Conservation (phyloP, 2,797 vertebrate genomes). For the Aulostomus chinensis region DNA sequence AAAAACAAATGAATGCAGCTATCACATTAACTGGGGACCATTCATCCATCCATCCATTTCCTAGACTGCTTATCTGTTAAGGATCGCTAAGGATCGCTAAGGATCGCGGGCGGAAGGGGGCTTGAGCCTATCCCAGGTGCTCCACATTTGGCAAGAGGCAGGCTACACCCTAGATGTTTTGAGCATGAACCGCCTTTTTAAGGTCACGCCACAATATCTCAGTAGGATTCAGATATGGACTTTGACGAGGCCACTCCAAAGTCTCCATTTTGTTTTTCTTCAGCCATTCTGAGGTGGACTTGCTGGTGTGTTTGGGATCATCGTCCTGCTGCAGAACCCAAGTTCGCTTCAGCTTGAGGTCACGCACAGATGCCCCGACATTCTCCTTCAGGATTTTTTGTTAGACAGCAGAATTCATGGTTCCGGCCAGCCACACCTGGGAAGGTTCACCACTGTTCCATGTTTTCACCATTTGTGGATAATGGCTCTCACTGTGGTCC, state of each 20-base stretch:
- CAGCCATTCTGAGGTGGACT: not conserved
- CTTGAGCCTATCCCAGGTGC: too few species aligned
- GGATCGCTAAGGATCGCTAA: too few species aligned
- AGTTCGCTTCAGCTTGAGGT: not conserved
- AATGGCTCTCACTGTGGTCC: not conserved
- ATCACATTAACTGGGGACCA: too few species aligned
- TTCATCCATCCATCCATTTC: too few species aligned
- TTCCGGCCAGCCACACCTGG: not conserved
- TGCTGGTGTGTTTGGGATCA: not conserved
- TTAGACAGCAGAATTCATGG: not conserved
- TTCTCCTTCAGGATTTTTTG: not conserved
- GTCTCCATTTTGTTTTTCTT: not conserved
- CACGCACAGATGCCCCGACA: not conserved
- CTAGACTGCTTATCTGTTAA: too few species aligned
- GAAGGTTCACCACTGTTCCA: not conserved
- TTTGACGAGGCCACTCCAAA: slow-evolving; percentile 1
- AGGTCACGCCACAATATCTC: not conserved
- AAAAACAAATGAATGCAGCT: too few species aligned
- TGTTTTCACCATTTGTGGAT: not conserved
- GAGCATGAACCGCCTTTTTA: not conserved
- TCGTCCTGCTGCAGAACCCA: not conserved
- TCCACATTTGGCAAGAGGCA: too few species aligned
- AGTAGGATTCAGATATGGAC: not conserved
- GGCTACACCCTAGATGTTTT: too few species aligned
- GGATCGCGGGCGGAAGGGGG: too few species aligned